Conservation (phyloP, 2,888 invertebrate genomes). For the Diadromus collaris region DNA sequence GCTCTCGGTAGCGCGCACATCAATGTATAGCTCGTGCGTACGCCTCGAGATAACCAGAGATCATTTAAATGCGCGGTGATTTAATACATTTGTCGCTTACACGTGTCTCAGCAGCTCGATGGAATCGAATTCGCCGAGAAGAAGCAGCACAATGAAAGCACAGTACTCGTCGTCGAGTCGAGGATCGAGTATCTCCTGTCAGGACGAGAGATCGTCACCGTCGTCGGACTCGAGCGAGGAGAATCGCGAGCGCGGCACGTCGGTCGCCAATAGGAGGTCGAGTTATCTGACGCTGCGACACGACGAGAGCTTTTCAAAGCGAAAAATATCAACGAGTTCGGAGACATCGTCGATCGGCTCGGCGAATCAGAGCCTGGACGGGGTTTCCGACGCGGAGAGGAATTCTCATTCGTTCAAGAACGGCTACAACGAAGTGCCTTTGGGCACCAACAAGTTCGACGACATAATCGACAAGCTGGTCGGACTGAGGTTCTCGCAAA, state of each 20-base stretch:
- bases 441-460: conserved; percentile 57
- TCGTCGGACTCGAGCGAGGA: conserved; percentile 45
- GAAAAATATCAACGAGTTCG: conserved; percentile 56
- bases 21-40: background rate
- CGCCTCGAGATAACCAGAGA: conserved; percentile 6
- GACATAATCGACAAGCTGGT: conserved; percentile 67
- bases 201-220: conserved; percentile 55
- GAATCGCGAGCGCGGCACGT: conserved; percentile 12
- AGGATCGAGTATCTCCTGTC: conserved; percentile 53
- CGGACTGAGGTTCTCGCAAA: conserved; percentile 55
- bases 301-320: conserved; percentile 32
- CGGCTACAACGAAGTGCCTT: conserved; percentile 31
- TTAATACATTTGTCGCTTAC: conserved; percentile 17
- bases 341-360: conserved; percentile 55
- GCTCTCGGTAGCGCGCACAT: background rate
- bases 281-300: conserved; percentile 40
- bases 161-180: conserved; percentile 47
- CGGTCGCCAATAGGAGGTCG: conserved; percentile 17
- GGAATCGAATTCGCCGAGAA: conserved; percentile 43
- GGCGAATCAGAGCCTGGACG: conserved; percentile 47
- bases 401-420: conserved; percentile 40
- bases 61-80: background rate
- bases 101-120: conserved; percentile 49
- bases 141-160: conserved; percentile 22
- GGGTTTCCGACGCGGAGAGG: conserved; percentile 50